Base-by-base conservation (phyloP, 2,888 invertebrate genomes). In the Aleiodes leptofemur region DNA sequence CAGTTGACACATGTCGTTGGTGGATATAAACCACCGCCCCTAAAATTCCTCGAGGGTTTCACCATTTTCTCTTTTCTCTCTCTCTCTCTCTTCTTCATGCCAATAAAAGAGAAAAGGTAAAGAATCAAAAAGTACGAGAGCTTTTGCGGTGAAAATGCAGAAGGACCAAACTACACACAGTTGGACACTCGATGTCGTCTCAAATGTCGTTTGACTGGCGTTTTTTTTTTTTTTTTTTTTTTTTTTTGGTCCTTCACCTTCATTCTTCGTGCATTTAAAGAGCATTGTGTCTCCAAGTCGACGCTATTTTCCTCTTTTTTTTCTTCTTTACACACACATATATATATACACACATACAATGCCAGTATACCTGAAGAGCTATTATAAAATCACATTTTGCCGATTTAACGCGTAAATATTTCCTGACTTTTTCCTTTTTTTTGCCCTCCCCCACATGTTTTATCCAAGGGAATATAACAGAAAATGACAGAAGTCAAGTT, bases 111-210 rank as follows among this genome's bases (percentile, higher is more conserved):
- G 6, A 50, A 29, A 51, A 68, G 34, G n/a, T 51, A 7, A 51
- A 53, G n/a, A 68, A 31, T 50, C 23, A 68, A 23, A 51, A 13
- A 64, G 23, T 16, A 23, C 23, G 14, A 64, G 14, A 43, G 43
- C 38, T 48, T 34, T 53, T 53, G 16, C 16, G 51, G 50, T 13
- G 34, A 68, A 68, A 68, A 68, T 50, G 8, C n/a, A 13, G 31
- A 16, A 29, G 29, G 81, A 81, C 76, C 82, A 76, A 85, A 84
- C 23, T 23, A 23, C 23, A 23, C 23, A 83, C 81, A 82, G 83
- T 80, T 81, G 82, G 83, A 84, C 85, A 86, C 86, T 86, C 84
- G 83, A 86, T 82, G 86, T 86, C 86, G 78, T 76, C 79, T 79
- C 77, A 81, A 85, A 85, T 84, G 84, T 86, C 82, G 82, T 80